Conservation (phyloP, 35 echinoderm and acorn worm genomes). For the Ophioderma brevispina region DNA sequence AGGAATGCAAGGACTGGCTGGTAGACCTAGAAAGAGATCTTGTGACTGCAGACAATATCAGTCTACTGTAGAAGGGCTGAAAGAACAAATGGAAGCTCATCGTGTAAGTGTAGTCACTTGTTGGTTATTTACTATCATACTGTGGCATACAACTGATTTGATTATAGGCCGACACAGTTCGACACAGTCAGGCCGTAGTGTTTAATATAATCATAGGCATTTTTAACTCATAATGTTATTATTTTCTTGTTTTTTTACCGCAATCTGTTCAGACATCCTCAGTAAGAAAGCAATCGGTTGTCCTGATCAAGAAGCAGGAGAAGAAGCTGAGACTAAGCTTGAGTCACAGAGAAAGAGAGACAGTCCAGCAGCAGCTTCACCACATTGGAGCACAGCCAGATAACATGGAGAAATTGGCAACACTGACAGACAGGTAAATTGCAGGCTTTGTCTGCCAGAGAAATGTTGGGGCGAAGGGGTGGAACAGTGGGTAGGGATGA, state of each 20-base stretch:
- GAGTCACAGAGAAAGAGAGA: slow-evolving; percentile 62
- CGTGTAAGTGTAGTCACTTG: slow-evolving; percentile 15
- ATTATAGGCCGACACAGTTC: no score
- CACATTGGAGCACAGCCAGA: slow-evolving; percentile 49
- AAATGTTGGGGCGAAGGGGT: no score
- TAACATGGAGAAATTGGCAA: slow-evolving; percentile 42
- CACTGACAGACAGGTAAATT: slow-evolving; percentile 21
- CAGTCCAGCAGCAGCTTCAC: slow-evolving; percentile 46
- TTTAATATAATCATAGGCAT: no score
- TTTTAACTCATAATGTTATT: no score
- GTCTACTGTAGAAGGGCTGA: slow-evolving; percentile 47
- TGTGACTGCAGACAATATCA: slow-evolving; percentile 23
- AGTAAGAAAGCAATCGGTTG: slow-evolving; percentile 43
- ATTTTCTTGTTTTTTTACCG: no score
- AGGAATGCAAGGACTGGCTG: slow-evolving; percentile 59
- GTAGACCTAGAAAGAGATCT: background rate
- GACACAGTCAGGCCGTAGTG: no score
- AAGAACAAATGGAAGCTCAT: slow-evolving; percentile 33
- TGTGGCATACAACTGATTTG: no score
- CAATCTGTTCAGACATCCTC: slow-evolving; percentile 36
- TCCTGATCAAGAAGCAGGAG: slow-evolving; percentile 34
- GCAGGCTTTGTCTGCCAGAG: slow-evolving; percentile 40
- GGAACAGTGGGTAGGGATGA: no score
- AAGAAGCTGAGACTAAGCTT: slow-evolving; percentile 48
- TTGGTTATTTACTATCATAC: no score